Evolutionary conservation across 2,797 vertebrate species (phyloP).

Genomic region (Varecia variegata): DNA sequence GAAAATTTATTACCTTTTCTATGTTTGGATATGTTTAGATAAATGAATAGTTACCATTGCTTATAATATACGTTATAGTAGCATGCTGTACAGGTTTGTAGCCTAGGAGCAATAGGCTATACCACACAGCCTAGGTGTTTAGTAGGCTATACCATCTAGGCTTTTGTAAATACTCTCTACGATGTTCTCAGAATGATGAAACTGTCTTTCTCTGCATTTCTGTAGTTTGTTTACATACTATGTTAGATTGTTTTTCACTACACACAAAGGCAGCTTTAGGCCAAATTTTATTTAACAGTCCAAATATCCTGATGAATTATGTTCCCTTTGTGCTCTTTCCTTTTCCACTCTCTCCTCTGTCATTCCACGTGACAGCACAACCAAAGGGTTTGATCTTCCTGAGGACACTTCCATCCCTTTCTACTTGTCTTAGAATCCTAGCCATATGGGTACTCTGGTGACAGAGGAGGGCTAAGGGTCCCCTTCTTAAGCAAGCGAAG

Average conservation of each 20-base stretch:
- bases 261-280: neutral
- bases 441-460: accelerated
- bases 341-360: neutral
- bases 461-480: neutral
- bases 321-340: neutral
- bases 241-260: neutral
- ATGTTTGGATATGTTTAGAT: neutral
- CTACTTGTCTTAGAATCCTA: neutral
- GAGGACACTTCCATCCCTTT: neutral
- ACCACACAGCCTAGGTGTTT: neutral
- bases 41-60: neutral
- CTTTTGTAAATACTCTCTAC: neutral
- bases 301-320: neutral
- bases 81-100: neutral
- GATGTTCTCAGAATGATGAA: neutral
- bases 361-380: neutral
- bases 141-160: neutral
- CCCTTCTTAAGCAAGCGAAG: neutral
- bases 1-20: neutral
- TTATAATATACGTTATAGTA: no score
- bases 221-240: neutral
- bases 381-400: neutral
- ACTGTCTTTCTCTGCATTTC: neutral
- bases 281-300: neutral
- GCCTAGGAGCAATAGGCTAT: neutral